Evolutionary conservation across 1,140 invertebrate genomes (phyloP), one percentile per base, ranked within the genome.

Genomic region (Diorhabda carinulata): DNA sequence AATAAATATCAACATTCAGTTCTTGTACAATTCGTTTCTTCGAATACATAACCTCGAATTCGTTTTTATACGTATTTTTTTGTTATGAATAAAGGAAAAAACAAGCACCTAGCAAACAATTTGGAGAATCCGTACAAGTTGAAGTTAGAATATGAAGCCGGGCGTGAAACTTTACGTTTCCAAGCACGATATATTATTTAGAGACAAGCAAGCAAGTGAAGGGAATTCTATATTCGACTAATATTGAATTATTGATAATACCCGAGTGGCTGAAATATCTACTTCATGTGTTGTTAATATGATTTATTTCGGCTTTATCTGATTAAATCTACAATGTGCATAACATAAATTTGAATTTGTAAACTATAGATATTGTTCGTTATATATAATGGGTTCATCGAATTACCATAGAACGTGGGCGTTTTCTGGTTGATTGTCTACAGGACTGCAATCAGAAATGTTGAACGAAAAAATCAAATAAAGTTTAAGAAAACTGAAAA

Each of bases 341-440:
- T 25, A 25, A n/a, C 47, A 52, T 52, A 52, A 52, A 52, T 52
- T 52, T 6, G 47, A 52, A 52, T 52, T 52, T 52, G 47, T 52
- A 8, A 52, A 52, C 47, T n/a, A 25, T 25, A 8, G 47, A 8
- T 52, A 52, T 52, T 52, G 47, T 52, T 52, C 6, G 47, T 6
- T 52, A 52, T n/a, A 52, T n/a, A 52, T 52, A 52, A 25, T 25
- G 25, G 25, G 25, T 25, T 25, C 25, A 25, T 25, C 25, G 25
- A 25, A 25, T 25, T 25, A 25, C 25, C 25, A 25, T 25, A 25
- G 25, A 25, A 25, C 0, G 25, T 25, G 25, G 25, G 25, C 25
- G 25, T 71, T 71, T 66, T 71, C 68, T 68, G 62, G 66, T 64
- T 25, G 64, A 63, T 67, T 65, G 64, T 68, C 70, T 71, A 68